Evolutionary conservation across 2,113 vertebrate species (phyloP), one percentile per base, ranked within the genome.

Genomic region (Pachycephala philippinensis): DNA sequence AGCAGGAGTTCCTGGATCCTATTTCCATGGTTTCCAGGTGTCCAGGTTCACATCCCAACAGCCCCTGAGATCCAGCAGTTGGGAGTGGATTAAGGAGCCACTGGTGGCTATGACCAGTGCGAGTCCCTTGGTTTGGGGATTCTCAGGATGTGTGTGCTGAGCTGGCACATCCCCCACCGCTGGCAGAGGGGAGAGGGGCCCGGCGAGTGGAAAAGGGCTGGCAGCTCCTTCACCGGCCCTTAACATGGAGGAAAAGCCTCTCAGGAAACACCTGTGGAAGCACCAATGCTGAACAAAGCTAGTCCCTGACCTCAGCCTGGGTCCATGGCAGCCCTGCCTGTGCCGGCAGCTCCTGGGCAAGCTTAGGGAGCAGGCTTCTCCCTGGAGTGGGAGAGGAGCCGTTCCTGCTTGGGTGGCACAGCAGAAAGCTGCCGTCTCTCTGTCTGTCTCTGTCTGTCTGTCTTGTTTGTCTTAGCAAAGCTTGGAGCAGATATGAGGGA

Each of bases 231-330:
- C 9, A 3, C 19, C 11, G 31, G 45, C 75, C 54, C 54, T 45
- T 2, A 6, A 17, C 3, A 0, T 19, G 24, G 1, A 64, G 92
- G 89, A 87, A 66, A 69, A 96, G 64, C 56, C 40, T 84, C 53
- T 74, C 81, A 49, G 86, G 90, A 97, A 95, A 56, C 94, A 79
- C 39, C 95, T 96, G 91, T 45, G 44, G 39, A 72, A 68, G 53
- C 71, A 52, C 30, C 39, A 56, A 2, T 5, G 6, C 50, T 20
- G 24, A 77, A 44, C 40, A 78, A 63, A 88, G 78, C 28, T 28
- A 9, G 53, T 26, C 7, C 4, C 33, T 89, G 69, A 57, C 4
- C 50, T 56, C 33, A 22, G 4, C 15, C 23, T 3, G 3, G 15
- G 15, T 40, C 75, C 2, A 0, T 35, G 81, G 37, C 27, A 20